Base-by-base conservation (phyloP, 2,888 invertebrate genomes). In the Hemistola chrysoprasaria region DNA sequence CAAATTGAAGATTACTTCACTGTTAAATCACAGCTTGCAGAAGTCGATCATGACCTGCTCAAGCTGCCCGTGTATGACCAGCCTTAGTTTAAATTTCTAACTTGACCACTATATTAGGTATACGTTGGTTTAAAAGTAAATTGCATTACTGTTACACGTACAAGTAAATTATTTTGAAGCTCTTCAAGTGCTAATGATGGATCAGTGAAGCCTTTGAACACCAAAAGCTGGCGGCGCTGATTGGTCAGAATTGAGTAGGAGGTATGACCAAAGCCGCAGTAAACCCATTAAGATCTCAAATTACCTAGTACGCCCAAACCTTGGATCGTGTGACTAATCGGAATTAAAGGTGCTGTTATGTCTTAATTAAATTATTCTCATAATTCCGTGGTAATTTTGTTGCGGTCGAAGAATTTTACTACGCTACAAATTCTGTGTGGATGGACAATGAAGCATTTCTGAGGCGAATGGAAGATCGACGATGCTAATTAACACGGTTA, bases 291-390 rank as follows among this genome's bases (percentile, higher is more conserved):
- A 66, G 68, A 64, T 81, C 74, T 87, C 84, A 76, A 82, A 85
- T 87, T 87, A 85, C 86, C 71, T 63, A 72, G 66, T 71, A 83
- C 85, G 85, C 84, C 86, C 85, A 84, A 83, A 81, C 75, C 71
- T 57, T 70, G 76, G 72, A 73, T 77, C 69, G 85, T 85, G 83
- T 85, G 85, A 84, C 87, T 86, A 87, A 88, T 87, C 86, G 84
- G 76, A 66, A 78, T 85, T 82, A 83, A 79, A 81, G 77, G 77
- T 78, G 79, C 75, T 81, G 81, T 81, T 83, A 84, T 80, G 72
- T 82, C 82, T 84, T 86, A 86, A 88, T 88, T 88, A 81, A 86
- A 86, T 86, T 85, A 84, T 75, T 76, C 73, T 69, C 71, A 74
- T 80, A 79, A 82, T 78, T 77, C 71, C 69, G 62, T 65, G 62